Evolutionary conservation across 2,888 invertebrate genomes (phyloP), one percentile per base, ranked within the genome.

Genomic region (Phasia obesa): DNA sequence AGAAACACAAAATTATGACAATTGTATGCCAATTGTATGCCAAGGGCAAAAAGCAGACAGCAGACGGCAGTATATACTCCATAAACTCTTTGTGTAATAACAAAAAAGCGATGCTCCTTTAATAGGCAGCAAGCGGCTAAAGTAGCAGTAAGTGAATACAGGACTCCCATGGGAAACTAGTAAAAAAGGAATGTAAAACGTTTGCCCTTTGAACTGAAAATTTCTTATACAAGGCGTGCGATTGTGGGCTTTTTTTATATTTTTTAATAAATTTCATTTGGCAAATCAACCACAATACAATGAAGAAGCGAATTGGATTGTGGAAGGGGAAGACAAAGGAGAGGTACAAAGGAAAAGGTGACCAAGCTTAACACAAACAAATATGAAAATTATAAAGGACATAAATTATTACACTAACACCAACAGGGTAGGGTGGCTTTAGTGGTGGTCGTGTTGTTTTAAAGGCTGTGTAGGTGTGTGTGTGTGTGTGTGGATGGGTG

Each of bases 261-360:
- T 89, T 77, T 89, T 90, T 88, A 89, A 90, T 89, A 90, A 89
- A 90, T 89, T 89, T 88, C 87, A 88, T 86, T 87, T 87, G 70
- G 70, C 75, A 75, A 87, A 88, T 89, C 88, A 88, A 88, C 87
- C 89, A 87, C 87, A 86, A 87, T 67, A 71, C 59, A 78, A 71
- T 62, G 57, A 74, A 49, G 35, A 53, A 74, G 67, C 65, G 57
- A n/a, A 53, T 64, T 42, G 59, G 38, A 67, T n/a, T 59, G 53
- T 47, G 25, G 27, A 21, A 17, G 0, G 31, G 0, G 27, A n/a
- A 17, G 27, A 59, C n/a, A 59, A 35, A 47, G 51, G 38, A 57
- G 38, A 65, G 67, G 64, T 13, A 65, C 27, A 76, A 57, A 53
- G 9, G 55, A 65, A 77, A 44, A 73, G 79, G 65, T 65, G 59